These are phyloP conservation scores for Eurypyga helias DNA, from an alignment of 2,113 vertebrate species.

Conservation along the genomic window DNA sequence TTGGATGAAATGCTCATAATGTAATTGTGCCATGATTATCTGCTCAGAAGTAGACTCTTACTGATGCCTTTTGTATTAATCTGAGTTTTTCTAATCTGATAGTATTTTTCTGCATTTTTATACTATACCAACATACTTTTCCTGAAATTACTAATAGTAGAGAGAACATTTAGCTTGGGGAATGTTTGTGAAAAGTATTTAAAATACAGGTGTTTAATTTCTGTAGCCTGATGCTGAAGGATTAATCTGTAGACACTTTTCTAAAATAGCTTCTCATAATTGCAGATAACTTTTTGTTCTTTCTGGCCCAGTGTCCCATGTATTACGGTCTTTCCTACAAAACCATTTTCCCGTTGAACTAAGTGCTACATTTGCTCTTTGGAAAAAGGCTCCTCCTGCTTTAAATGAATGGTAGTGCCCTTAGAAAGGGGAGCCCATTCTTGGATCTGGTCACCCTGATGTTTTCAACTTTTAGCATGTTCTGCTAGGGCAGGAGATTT, in stretches of 20 bases:
- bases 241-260: neutral
- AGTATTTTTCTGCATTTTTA: too few relatives aligned
- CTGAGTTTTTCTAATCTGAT: neutral
- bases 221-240: neutral
- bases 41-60: neutral
- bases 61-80: neutral
- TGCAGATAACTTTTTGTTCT: neutral
- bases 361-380: neutral
- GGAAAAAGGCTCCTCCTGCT: neutral
- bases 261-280: neutral
- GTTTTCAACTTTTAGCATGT: neutral
- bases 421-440: neutral
- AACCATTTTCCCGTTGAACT: neutral
- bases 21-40: neutral
- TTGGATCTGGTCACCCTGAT: neutral
- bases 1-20: neutral
- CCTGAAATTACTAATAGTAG: neutral
- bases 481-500: neutral
- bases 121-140: neutral
- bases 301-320: neutral
- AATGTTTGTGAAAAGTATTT: neutral
- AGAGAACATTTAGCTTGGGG: neutral
- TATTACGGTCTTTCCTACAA: neutral
- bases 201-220: neutral
- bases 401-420: neutral